These are phyloP conservation scores for Mus spretus DNA, from an alignment of 2,797 vertebrate genomes.

Conservation along the genomic window DNA sequence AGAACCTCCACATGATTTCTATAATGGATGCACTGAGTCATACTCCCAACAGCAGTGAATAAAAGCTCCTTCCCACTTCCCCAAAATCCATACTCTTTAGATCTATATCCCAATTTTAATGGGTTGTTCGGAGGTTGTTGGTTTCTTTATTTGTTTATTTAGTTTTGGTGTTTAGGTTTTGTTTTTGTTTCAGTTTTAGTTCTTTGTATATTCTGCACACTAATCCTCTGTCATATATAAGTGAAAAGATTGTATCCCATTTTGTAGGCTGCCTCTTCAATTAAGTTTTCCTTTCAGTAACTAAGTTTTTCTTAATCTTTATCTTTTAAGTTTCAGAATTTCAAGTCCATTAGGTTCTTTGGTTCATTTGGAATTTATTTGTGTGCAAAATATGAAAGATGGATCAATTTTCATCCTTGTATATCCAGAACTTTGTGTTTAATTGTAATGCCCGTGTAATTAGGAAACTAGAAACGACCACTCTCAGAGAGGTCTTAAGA, in stretches of 20 bases:
- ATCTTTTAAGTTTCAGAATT: neutral
- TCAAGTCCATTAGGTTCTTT: neutral
- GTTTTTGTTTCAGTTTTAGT: neutral
- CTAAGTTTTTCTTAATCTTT: neutral
- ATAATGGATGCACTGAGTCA: neutral
- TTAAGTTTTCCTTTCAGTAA: neutral
- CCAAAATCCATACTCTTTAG: neutral
- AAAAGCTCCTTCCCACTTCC: neutral
- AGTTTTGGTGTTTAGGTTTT: neutral
- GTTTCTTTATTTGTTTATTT: neutral
- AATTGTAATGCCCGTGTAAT: neutral
- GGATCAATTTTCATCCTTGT: neutral
- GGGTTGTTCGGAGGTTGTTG: neutral
- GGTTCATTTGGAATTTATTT: neutral
- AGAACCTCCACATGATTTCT: neutral
- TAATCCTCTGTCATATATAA: neutral
- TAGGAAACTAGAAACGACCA: no score
- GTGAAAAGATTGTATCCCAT: neutral
- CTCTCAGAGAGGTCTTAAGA: neutral
- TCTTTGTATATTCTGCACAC: neutral
- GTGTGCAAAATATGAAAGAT: neutral
- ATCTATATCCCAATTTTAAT: neutral
- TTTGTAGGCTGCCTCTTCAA: neutral
- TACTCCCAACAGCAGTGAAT: neutral
- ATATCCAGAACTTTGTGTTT: neutral